Percentiles rank a stretch among this genome's conserved stretches.
phyloP scores from a whole-genome alignment of 2,888 invertebrate genomes.

The Melieria crassipennis region DNA sequence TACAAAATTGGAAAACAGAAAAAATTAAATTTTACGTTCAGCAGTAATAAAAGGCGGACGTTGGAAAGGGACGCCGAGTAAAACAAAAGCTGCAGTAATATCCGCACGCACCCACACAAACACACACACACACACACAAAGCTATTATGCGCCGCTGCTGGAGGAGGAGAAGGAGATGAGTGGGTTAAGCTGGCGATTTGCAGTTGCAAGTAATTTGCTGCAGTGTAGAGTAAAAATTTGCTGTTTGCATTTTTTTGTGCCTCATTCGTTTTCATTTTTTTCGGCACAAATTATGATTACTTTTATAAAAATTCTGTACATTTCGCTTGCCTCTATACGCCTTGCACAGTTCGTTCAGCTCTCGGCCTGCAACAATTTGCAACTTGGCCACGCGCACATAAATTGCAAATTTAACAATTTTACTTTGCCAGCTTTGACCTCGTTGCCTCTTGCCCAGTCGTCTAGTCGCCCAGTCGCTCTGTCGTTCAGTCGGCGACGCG shows the following conservation, averaged over 20 bases:
- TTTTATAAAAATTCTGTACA: constrained; percentile 25
- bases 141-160: too few relatives aligned
- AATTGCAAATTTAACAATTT: constrained; percentile 23
- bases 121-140: not conserved
- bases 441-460: not conserved
- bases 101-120: too few relatives aligned
- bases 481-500: not conserved
- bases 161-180: too few relatives aligned
- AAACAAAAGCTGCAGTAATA: not conserved
- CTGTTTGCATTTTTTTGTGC: not conserved
- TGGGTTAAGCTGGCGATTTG: too few relatives aligned
- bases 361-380: constrained; percentile 1
- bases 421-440: constrained; percentile 6
- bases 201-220: too few relatives aligned
- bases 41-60: too few relatives aligned
- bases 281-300: constrained; percentile 30
- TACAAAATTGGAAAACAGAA: too few relatives aligned
- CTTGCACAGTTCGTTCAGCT: not conserved
- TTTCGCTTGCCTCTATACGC: not conserved
- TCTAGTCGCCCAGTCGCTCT: not conserved
- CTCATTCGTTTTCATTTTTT: not conserved
- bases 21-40: too few relatives aligned
- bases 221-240: too few relatives aligned
- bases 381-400: constrained; percentile 2
- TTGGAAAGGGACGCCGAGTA: too few relatives aligned